phyloP scores from a whole-genome alignment of 2,888 invertebrate species.

The Hydrotaea cyrtoneurina region DNA sequence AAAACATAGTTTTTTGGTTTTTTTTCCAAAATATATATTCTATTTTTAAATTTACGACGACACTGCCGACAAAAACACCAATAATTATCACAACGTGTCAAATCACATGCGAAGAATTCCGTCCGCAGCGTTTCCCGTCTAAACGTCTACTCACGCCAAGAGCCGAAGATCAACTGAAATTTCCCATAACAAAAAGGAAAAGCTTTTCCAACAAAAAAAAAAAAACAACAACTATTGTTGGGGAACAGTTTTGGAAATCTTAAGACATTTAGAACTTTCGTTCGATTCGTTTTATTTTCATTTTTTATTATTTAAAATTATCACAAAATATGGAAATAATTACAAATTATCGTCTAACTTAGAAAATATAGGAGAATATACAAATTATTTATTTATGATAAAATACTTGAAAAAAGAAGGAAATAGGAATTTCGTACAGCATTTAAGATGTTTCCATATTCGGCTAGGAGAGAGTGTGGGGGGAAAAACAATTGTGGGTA shows the following conservation, averaged over 20 bases:
- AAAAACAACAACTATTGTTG: slow-evolving; percentile 17
- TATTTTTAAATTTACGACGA: slow-evolving; percentile 57
- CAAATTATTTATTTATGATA: background rate
- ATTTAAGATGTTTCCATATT: background rate
- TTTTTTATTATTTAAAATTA: slow-evolving; percentile 53
- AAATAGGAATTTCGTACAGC: background rate
- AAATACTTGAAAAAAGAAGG: background rate
- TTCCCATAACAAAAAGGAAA: background rate
- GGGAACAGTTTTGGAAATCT: slow-evolving; percentile 1
- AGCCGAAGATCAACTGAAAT: slow-evolving; percentile 48
- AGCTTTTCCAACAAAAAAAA: background rate
- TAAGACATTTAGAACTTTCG: background rate
- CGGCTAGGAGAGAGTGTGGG: background rate
- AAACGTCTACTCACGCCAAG: background rate
- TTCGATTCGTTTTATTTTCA: slow-evolving; percentile 21
- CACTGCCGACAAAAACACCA: slow-evolving; percentile 10
- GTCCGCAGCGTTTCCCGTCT: slow-evolving; percentile 20
- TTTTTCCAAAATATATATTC: slow-evolving; percentile 40
- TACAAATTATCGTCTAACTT: slow-evolving; percentile 54
- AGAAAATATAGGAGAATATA: slow-evolving; percentile 10
- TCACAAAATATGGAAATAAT: slow-evolving; percentile 48
- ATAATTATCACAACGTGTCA: slow-evolving; percentile 34
- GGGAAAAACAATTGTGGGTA: background rate
- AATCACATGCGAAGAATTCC: background rate
- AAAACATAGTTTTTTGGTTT: slow-evolving; percentile 44